Evolutionary conservation across 2,888 invertebrate genomes (phyloP), one percentile per base, ranked within the genome.

Genomic region (Andrena camellia): DNA sequence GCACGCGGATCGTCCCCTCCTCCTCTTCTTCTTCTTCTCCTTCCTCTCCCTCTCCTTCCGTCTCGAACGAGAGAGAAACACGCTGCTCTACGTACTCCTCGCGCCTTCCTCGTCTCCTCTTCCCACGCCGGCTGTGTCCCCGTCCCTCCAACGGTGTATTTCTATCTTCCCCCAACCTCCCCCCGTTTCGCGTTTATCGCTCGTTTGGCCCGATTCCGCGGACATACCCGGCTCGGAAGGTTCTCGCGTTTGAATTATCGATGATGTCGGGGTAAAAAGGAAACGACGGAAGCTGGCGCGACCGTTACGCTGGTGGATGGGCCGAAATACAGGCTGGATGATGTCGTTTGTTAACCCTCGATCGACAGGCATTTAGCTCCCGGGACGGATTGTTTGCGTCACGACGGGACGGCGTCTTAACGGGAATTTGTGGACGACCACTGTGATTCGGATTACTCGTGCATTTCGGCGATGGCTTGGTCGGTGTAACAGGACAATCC

Each of bases 191-290:
- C 42, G 50, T 29, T 59, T 26, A n/a, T 29, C 76, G 42, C 20
- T 29, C 23, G 8, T 66, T 63, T 68, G 62, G 57, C 77, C 35
- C 72, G 52, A 17, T 73, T 68, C 62, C 60, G 63, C 66, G 17
- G 35, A 31, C 33, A 31, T 48, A 8, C 4, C 50, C 63, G 48
- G 69, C 63, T 59, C 68, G 60, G 69, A 76, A 70, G 54, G 10
- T 73, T 78, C 78, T 69, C 68, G 54, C 60, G 78, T 76, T 69
- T 82, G 77, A 84, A 87, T 88, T 82, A 86, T 88, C 84, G 78
- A 84, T 54, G 86, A 77, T 73, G 33, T 50, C 35, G 17, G 68
- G 74, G 52, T 63, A 57, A 78, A 83, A 79, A 63, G n/a, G 67
- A 75, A 76, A 70, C 35, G 35, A 23, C 63, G 67, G 63, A 62